phyloP scores from a whole-genome alignment of 2,888 invertebrate species.

The Adineta ricciae region DNA sequence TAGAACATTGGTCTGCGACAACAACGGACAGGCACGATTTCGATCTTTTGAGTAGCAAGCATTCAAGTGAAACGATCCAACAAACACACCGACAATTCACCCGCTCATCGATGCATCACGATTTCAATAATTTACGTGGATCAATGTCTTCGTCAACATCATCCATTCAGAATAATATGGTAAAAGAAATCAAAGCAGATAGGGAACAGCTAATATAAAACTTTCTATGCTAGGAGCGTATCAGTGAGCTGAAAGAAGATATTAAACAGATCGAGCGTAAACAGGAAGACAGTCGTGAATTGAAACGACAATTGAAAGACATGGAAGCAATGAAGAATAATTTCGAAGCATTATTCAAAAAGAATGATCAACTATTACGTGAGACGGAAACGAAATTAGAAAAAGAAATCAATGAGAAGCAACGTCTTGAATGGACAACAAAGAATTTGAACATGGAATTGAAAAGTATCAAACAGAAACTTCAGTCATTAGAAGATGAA shows the following conservation, averaged over 20 bases:
- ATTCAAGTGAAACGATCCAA: background rate
- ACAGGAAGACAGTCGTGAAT: constrained; percentile 11
- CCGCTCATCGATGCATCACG: background rate
- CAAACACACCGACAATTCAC: background rate
- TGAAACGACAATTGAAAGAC: constrained; percentile 9
- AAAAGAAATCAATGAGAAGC: background rate
- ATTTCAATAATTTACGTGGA: background rate
- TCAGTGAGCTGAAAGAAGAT: background rate
- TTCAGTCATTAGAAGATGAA: background rate
- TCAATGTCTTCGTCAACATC: background rate
- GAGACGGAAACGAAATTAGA: constrained; percentile 17
- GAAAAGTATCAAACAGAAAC: background rate
- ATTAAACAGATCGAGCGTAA: background rate
- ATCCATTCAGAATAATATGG: constrained; percentile 6
- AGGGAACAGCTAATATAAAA: too few species aligned
- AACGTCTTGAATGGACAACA: background rate
- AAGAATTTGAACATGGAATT: constrained; percentile 9
- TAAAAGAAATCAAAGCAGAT: background rate
- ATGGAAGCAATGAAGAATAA: constrained; percentile 6
- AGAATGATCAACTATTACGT: background rate
- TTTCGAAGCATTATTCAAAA: background rate
- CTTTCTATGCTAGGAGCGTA: background rate
- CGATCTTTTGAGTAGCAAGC: background rate
- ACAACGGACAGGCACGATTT: background rate
- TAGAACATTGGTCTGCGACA: background rate